A percentile compares a stretch with the other conserved stretches of the same genome.
Conservation (phyloP, 2,797 vertebrate genomes). For the Huso huso region DNA sequence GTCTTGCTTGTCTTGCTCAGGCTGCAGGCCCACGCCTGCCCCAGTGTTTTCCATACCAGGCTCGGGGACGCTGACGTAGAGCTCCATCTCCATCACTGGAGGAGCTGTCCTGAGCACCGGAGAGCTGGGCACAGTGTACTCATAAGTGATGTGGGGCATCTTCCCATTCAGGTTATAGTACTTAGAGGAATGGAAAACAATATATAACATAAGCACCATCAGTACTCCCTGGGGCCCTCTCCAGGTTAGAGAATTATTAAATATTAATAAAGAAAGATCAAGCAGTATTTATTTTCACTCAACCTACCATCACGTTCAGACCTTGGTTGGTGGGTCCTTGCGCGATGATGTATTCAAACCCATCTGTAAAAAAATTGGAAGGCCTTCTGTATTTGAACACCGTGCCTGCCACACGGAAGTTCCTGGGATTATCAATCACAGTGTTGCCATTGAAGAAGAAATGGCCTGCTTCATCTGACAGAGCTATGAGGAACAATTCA, state of each 20-base stretch:
- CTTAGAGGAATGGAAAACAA: slow-evolving; percentile 39
- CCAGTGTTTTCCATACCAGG: slow-evolving; percentile 25
- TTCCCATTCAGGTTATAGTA: slow-evolving; percentile 87
- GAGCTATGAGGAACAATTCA: slow-evolving; percentile 47
- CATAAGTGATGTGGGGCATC: slow-evolving; percentile 75
- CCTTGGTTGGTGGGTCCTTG: slow-evolving; percentile 78
- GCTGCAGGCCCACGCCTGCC: background rate
- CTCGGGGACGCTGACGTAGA: slow-evolving; percentile 30
- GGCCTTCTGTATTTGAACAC: slow-evolving; percentile 82
- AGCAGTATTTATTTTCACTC: slow-evolving; percentile 19
- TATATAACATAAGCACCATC: background rate
- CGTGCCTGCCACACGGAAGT: slow-evolving; percentile 78
- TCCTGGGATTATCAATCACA: slow-evolving; percentile 77
- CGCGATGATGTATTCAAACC: slow-evolving; percentile 82
- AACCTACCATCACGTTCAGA: slow-evolving; percentile 77
- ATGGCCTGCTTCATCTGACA: slow-evolving; percentile 73
- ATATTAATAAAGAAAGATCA: slow-evolving; percentile 10
- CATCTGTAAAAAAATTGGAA: slow-evolving; percentile 61
- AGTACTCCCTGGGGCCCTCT: background rate
- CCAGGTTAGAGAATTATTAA: background rate
- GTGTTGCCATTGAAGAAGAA: slow-evolving; percentile 86
- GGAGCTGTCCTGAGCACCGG: slow-evolving; percentile 28
- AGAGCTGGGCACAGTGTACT: slow-evolving; percentile 67
- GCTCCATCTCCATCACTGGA: slow-evolving; percentile 35
- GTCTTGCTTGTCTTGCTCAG: background rate